Base-by-base conservation (phyloP, 2,888 invertebrate genomes). In the Helicoverpa assulta region DNA sequence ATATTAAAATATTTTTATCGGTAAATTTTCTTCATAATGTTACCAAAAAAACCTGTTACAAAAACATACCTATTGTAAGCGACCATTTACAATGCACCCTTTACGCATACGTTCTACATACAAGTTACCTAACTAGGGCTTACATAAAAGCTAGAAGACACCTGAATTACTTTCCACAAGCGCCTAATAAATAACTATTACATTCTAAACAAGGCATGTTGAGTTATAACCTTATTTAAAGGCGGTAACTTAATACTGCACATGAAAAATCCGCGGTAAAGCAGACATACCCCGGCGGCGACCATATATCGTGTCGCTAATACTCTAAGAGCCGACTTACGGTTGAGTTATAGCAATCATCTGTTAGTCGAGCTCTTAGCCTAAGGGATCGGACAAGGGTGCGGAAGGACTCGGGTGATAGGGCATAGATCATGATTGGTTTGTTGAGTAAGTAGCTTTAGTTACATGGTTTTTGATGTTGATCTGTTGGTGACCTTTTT, bases 281-380 rank as follows among this genome's bases (percentile, higher is more conserved):
- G 67, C 76, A 79, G 80, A 69, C 81, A 60, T 72, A 73, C 37
- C 80, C 80, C 33, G 66, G 72, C 60, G 78, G 76, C 73, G 43
- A 71, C 59, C 73, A 81, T 83, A 81, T 70, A 74, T 81, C 68
- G 67, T 62, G 18, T n/a, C 26, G 58, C 69, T 81, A 72, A 77
- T 77, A 74, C 78, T 77, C 70, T 40, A 66, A 70, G 77, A 78
- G 63, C 68, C 71, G 82, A 75, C 78, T 83, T 82, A 74, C 70
- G 76, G 29, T 21, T 83, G 82, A 83, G 70, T 83, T 83, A 83
- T 83, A 65, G 14, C 61, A 57, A 71, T 54, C 59, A 83, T 83
- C 69, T 60, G 74, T 83, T 76, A 83, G 0, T 55, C 55, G 68
- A 77, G 73, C 78, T 80, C 51, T 83, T 64, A 83, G 82, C 69